These are phyloP conservation scores for Aphis gossypii DNA, from an alignment of 1,140 invertebrate genomes.

Conservation along the genomic window DNA sequence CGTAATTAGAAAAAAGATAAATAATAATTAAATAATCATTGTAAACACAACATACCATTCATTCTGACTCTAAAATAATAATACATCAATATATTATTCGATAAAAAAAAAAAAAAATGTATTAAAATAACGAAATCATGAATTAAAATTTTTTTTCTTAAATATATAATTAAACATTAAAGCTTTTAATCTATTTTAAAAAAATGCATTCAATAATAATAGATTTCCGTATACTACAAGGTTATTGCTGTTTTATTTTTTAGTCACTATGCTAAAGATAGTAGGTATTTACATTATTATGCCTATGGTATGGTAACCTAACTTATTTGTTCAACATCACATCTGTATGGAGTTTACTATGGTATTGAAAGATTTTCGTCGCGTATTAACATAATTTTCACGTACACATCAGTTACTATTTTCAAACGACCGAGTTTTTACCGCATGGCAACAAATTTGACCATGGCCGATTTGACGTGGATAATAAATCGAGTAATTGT, in stretches of 20 bases:
- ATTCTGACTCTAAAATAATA: neutral
- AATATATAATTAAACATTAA: neutral
- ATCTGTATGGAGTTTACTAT: neutral
- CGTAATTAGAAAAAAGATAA: neutral
- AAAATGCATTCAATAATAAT: neutral
- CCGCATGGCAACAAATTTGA: neutral
- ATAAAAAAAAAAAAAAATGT: neutral
- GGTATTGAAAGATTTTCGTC: neutral
- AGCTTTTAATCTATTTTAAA: neutral
- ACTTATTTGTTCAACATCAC: too few relatives aligned
- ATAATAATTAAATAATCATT: neutral
- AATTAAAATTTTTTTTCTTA: neutral
- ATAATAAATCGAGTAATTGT: conserved; percentile 4
- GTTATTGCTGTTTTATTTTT: neutral
- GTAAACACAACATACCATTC: neutral
- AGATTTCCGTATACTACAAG: neutral
- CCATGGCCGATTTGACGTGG: neutral
- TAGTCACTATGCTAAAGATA: neutral
- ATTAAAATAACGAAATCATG: neutral
- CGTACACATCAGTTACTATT: neutral
- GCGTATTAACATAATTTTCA: neutral
- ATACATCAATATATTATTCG: too few relatives aligned
- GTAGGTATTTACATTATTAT: neutral
- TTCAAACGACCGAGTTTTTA: neutral
- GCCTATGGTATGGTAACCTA: too few relatives aligned